Conservation (phyloP, 2,797 vertebrate genomes). For the Acanthis flammea region DNA sequence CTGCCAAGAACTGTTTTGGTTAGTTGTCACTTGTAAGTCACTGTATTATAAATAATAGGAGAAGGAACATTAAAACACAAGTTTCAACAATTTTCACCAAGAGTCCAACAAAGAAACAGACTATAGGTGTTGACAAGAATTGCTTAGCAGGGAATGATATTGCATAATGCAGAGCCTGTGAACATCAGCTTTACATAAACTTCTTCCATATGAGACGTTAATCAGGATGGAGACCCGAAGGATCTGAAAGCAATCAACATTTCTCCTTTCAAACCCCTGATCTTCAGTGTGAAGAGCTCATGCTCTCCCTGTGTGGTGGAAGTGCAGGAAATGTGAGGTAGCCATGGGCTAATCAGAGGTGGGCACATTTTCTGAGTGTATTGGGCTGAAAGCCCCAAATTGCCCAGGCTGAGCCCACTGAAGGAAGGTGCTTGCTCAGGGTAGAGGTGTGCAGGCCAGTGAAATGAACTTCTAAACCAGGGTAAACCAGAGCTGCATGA, state of each 20-base stretch:
- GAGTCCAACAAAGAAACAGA: constrained; percentile 48
- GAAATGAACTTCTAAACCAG: neutral
- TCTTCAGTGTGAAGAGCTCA: neutral
- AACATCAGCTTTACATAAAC: constrained; percentile 59
- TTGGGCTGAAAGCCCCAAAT: neutral
- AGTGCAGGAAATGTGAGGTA: neutral
- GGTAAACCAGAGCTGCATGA: neutral
- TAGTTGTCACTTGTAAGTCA: constrained; percentile 24
- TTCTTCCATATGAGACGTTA: constrained; percentile 42
- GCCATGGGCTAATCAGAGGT: neutral
- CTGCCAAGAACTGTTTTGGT: constrained; percentile 27
- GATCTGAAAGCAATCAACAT: constrained; percentile 47
- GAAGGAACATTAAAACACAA: constrained; percentile 34
- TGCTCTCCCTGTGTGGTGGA: neutral
- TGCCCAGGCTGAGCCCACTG: neutral
- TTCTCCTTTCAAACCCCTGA: neutral
- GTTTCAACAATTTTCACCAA: constrained; percentile 39
- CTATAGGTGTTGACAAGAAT: constrained; percentile 43
- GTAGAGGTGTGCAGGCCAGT: neutral
- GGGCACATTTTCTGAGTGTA: neutral
- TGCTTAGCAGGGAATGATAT: constrained; percentile 43
- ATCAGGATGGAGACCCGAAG: constrained; percentile 15
- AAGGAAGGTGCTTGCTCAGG: neutral
- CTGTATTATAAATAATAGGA: constrained; percentile 51
- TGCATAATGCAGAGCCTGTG: constrained; percentile 31